These are phyloP conservation scores for Adoxophyes honmai DNA, from an alignment of 1,140 invertebrate genomes.

Conservation along the genomic window DNA sequence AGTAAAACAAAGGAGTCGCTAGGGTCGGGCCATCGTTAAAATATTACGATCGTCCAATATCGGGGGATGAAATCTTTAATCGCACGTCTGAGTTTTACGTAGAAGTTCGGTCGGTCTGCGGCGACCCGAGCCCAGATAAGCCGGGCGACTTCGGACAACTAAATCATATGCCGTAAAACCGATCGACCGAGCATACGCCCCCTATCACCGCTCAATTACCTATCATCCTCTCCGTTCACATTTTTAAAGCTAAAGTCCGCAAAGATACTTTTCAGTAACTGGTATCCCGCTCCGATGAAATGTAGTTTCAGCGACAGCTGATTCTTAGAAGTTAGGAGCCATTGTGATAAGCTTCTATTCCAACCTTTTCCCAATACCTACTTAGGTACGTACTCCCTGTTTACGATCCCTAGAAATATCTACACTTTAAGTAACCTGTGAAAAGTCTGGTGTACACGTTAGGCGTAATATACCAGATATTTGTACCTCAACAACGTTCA, in stretches of 20 bases:
- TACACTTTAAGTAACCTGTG: too few relatives aligned
- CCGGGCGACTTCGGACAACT: conserved; percentile 31
- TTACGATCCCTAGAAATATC: too few relatives aligned
- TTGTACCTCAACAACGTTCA: too few relatives aligned
- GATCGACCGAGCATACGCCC: conserved; percentile 24
- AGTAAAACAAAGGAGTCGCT: conserved; percentile 59
- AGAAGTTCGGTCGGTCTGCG: conserved; percentile 32
- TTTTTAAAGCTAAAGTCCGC: conserved; percentile 24
- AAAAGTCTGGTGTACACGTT: too few relatives aligned
- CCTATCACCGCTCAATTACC: not conserved
- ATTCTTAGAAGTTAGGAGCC: too few relatives aligned
- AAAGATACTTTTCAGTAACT: conserved; percentile 7
- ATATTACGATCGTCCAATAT: conserved; percentile 68
- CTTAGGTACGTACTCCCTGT: too few relatives aligned
- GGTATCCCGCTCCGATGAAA: not conserved
- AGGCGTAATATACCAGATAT: too few relatives aligned
- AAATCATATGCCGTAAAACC: conserved; percentile 43
- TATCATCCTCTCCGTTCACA: conserved; percentile 18
- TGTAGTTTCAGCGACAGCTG: too few relatives aligned
- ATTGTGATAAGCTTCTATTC: too few relatives aligned
- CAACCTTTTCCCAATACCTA: too few relatives aligned
- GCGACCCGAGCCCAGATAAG: conserved; percentile 35
- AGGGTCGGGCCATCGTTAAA: conserved; percentile 55
- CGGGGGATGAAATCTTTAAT: conserved; percentile 64
- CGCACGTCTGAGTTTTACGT: conserved; percentile 50